phyloP scores from a whole-genome alignment of 1,140 invertebrate genomes.

The Drosophila pseudoananassae region DNA sequence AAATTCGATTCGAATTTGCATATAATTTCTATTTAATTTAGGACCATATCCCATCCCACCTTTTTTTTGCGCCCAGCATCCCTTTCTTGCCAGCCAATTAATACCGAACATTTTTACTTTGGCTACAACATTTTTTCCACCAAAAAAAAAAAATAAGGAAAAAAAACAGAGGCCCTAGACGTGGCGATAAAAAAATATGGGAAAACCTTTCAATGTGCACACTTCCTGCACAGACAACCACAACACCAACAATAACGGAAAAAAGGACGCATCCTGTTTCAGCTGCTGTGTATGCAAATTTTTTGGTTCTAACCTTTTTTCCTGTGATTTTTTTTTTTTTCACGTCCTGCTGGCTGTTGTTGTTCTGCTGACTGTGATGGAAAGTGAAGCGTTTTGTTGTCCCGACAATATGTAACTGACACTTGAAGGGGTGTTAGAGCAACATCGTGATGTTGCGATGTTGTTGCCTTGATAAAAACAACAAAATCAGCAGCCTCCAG shows the following conservation, averaged over 20 bases:
- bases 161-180: conserved; percentile 3
- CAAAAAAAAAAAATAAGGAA: conserved; percentile 19
- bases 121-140: conserved; percentile 54
- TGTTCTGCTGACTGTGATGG: conserved; percentile 42
- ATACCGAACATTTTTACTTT: conserved; percentile 71
- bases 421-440: conserved; percentile 79
- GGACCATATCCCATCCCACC: conserved; percentile 3
- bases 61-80: conserved; percentile 1
- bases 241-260: conserved; percentile 35
- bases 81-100: conserved; percentile 59
- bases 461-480: conserved; percentile 61
- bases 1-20: conserved; percentile 73
- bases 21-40: conserved; percentile 79
- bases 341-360: conserved; percentile 13
- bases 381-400: conserved; percentile 80
- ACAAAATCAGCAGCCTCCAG: conserved; percentile 27
- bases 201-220: conserved; percentile 61
- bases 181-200: conserved; percentile 5
- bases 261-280: conserved; percentile 65
- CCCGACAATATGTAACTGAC: conserved; percentile 81
- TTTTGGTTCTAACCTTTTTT: conserved; percentile 69
- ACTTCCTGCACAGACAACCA: conserved; percentile 78
- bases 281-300: conserved; percentile 81
- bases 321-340: conserved; percentile 15
- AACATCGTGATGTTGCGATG: conserved; percentile 54